phyloP scores from a whole-genome alignment of 2,113 vertebrate genomes.

The Petroica traversi region DNA sequence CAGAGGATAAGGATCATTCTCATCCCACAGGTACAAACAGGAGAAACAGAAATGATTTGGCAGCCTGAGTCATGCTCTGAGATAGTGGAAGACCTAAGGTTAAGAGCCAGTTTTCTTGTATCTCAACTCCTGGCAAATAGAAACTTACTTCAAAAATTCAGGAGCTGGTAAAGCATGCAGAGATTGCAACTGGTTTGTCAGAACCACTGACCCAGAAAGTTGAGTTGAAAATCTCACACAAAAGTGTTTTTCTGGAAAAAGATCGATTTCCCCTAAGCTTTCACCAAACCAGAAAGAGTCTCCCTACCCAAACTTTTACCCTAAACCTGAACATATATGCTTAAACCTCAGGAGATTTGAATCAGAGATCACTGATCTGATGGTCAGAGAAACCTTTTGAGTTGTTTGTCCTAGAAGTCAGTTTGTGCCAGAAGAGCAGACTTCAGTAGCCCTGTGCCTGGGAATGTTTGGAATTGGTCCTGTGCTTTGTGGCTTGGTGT shows the following conservation, averaged over 20 bases:
- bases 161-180: not conserved
- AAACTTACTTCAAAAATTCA: not conserved
- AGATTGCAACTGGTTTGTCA: not conserved
- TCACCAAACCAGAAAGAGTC: not conserved
- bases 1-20: not conserved
- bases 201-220: not conserved
- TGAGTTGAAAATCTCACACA: not conserved
- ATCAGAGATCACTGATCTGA: not conserved
- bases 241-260: not conserved
- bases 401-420: not conserved
- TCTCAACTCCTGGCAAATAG: not conserved
- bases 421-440: not conserved
- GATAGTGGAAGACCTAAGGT: not conserved
- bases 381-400: not conserved
- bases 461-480: not conserved
- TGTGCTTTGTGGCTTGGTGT: not conserved
- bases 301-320: not conserved
- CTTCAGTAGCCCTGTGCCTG: not conserved
- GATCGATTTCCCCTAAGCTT: not conserved
- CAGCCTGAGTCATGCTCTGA: not conserved
- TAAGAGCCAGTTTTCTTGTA: not conserved
- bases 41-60: not conserved
- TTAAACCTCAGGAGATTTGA: not conserved
- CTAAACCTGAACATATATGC: not conserved
- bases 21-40: constrained; percentile 9